Evolutionary conservation across 2,888 invertebrate genomes (phyloP), one percentile per base, ranked within the genome.

Genomic region (Cheilosia soror): DNA sequence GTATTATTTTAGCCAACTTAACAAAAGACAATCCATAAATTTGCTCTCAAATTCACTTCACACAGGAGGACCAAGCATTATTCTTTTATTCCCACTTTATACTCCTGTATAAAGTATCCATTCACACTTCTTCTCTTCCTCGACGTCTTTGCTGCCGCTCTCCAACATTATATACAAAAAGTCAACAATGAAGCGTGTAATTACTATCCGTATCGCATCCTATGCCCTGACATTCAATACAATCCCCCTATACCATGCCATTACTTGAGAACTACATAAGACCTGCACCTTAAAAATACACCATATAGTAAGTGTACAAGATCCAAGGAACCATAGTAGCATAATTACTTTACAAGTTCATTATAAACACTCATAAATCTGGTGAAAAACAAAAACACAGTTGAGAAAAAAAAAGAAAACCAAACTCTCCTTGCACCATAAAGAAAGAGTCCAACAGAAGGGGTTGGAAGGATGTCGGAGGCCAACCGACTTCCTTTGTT

Each of bases 321-420:
- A 79, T 72, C 72, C 65, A 85, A 80, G 80, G 81, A 85, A 77
- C 81, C 85, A 77, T 85, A 85, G 85, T 85, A 85, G 91, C 90
- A 92, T 91, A 92, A 92, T 92, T 92, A 91, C 92, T 92, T 91
- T 91, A 91, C 90, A 92, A 91, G 92, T 91, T 92, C 91, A 92
- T 92, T 92, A 92, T 91, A 91, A 90, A 91, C 88, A 90, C 89
- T 90, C 90, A 91, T 91, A 91, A 91, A 91, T 91, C 90, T 90
- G 90, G 90, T 89, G 89, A 88, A 87, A 75, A 87, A 84, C 82
- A 81, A 83, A 82, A 83, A 81, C 63, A 69, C 37, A 37, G 37
- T 37, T 37, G 37, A 11, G 37, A 25, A 75, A 78, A 55, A 69
- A 72, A 79, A 73, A 53, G 29, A 37, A 49, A 68, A 25, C 42